phyloP scores from a whole-genome alignment of 2,113 vertebrate genomes.

The Origma solitaria region DNA sequence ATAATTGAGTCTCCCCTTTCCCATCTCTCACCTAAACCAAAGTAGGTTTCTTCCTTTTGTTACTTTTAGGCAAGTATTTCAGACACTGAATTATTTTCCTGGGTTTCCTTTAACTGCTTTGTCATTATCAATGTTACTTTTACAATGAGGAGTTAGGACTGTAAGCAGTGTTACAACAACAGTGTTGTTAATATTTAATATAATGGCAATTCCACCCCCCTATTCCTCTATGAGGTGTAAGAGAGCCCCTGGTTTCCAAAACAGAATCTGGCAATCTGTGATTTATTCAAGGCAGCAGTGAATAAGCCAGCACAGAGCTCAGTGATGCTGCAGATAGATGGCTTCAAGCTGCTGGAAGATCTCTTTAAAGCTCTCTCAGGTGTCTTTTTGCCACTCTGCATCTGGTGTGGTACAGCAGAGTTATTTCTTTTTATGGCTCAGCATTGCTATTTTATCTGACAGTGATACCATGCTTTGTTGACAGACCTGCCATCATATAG shows the following conservation, averaged over 20 bases:
- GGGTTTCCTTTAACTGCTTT: neutral
- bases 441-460: slow-evolving; percentile 18
- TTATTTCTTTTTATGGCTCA: slow-evolving; percentile 19
- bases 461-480: neutral
- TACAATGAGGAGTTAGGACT: neutral
- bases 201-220: neutral
- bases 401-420: slow-evolving; percentile 11
- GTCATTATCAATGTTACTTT: neutral
- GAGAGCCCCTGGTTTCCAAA: neutral
- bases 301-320: neutral
- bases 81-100: neutral
- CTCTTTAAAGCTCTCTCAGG: slow-evolving; percentile 34
- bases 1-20: neutral
- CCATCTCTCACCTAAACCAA: neutral
- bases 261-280: neutral
- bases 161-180: neutral
- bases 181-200: slow-evolving; percentile 7
- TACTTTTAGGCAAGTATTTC: neutral
- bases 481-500: neutral
- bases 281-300: slow-evolving; percentile 25
- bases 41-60: neutral
- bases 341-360: slow-evolving; percentile 21
- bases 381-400: slow-evolving; percentile 15
- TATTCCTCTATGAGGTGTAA: neutral
- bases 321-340: slow-evolving; percentile 7